Evolutionary conservation across 1,140 invertebrate species (phyloP).

Genomic region (Drosophila repletoides): DNA sequence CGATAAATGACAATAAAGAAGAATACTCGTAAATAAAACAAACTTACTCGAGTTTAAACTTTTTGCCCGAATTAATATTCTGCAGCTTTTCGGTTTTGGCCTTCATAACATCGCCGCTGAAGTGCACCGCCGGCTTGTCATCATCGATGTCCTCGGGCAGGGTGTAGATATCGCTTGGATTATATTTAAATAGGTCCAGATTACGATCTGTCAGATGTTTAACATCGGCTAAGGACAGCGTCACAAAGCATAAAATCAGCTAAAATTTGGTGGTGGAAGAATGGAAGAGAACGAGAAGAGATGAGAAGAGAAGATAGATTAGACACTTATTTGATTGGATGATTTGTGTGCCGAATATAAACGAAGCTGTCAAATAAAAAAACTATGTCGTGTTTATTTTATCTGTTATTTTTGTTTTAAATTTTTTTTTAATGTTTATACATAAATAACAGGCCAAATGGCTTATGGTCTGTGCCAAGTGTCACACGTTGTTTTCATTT

Average conservation of each 20-base stretch:
- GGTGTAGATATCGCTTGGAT: slow-evolving; percentile 75
- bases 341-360: slow-evolving; percentile 19
- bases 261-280: slow-evolving; percentile 29
- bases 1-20: too few relatives aligned
- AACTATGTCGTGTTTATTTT: not conserved
- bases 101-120: slow-evolving; percentile 75
- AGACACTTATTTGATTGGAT: slow-evolving; percentile 30
- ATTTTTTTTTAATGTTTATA: slow-evolving; percentile 26
- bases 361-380: slow-evolving; percentile 26
- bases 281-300: not conserved
- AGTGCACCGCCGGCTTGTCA: slow-evolving; percentile 77
- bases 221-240: slow-evolving; percentile 63
- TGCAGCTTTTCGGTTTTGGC: slow-evolving; percentile 74
- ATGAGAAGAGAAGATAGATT: slow-evolving; percentile 4
- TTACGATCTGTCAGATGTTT: slow-evolving; percentile 76
- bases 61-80: slow-evolving; percentile 73
- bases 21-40: not conserved
- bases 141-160: slow-evolving; percentile 81
- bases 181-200: slow-evolving; percentile 77
- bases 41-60: slow-evolving; percentile 79
- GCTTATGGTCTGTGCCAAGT: slow-evolving; percentile 25
- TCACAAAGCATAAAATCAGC: slow-evolving; percentile 65
- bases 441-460: slow-evolving; percentile 37
- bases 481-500: slow-evolving; percentile 27
- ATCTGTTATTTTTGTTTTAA: slow-evolving; percentile 12